Evolutionary conservation across 2,113 vertebrate genomes (phyloP).

Genomic region (Sturnus vulgaris): DNA sequence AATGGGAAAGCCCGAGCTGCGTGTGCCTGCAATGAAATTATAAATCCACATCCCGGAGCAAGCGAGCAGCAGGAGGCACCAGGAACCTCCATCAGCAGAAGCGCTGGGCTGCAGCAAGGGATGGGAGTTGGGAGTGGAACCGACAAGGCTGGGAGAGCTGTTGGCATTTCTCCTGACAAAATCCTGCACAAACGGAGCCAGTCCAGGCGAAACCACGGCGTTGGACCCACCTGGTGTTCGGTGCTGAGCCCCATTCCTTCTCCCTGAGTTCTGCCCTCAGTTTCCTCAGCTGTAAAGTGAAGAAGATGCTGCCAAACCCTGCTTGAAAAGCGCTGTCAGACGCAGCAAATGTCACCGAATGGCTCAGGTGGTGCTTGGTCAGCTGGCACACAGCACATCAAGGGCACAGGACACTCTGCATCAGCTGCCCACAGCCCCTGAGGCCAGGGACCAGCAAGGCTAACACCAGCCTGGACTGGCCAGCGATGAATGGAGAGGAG

Average conservation of each 20-base stretch:
- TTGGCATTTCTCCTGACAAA: background rate
- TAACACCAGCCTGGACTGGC: background rate
- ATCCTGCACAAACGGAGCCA: background rate
- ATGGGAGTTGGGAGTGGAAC: conserved; percentile 13
- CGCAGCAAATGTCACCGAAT: background rate
- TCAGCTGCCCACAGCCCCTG: background rate
- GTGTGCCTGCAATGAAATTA: conserved; percentile 19
- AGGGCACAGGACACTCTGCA: background rate
- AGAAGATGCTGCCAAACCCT: background rate
- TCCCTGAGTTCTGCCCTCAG: background rate
- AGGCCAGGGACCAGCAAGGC: background rate
- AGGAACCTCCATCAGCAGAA: conserved; percentile 21
- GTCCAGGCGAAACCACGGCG: background rate
- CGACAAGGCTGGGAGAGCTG: background rate
- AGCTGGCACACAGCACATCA: background rate
- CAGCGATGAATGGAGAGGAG: background rate
- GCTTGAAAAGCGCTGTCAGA: background rate
- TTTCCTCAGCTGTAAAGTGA: background rate
- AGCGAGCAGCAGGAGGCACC: conserved; percentile 35
- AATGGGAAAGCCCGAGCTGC: background rate
- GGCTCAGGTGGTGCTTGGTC: background rate
- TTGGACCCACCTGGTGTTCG: background rate
- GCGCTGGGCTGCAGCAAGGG: conserved; percentile 13
- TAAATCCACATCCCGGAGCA: conserved; percentile 28
- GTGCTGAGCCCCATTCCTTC: background rate